Evolutionary conservation across 1,140 invertebrate species (phyloP).

Genomic region (Augochlora pura): DNA sequence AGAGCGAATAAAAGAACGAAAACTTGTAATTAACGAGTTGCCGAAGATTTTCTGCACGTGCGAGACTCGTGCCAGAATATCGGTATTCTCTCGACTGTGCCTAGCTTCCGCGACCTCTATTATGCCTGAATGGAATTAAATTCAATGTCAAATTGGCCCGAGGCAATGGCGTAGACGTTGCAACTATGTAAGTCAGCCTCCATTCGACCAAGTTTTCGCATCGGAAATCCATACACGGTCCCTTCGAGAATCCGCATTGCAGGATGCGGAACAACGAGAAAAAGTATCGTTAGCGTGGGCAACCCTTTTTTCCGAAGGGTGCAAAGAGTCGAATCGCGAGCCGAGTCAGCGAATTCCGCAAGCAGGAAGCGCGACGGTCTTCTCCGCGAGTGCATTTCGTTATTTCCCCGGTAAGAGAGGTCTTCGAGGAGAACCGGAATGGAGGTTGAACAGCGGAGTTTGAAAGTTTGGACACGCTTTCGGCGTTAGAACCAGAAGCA

Average conservation of each 20-base stretch:
- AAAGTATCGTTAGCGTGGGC: not conserved
- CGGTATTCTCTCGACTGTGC: too few species aligned
- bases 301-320: not conserved
- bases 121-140: too few species aligned
- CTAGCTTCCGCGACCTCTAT: too few species aligned
- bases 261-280: not conserved
- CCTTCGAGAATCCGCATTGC: not conserved
- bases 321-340: conserved; percentile 4
- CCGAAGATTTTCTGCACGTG: too few species aligned
- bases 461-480: conserved; percentile 72
- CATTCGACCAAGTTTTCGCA: not conserved
- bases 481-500: conserved; percentile 55
- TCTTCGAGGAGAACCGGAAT: conserved; percentile 9
- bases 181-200: not conserved
- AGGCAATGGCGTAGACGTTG: not conserved
- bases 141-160: too few species aligned
- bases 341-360: conserved; percentile 28
- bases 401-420: conserved; percentile 47
- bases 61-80: too few species aligned
- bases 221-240: not conserved
- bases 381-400: conserved; percentile 54
- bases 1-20: too few species aligned
- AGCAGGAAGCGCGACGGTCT: not conserved
- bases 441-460: conserved; percentile 51
- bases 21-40: too few species aligned